Evolutionary conservation across 2,113 vertebrate genomes (phyloP), one percentile per base, ranked within the genome.

Genomic region (Megaptera novaeangliae): DNA sequence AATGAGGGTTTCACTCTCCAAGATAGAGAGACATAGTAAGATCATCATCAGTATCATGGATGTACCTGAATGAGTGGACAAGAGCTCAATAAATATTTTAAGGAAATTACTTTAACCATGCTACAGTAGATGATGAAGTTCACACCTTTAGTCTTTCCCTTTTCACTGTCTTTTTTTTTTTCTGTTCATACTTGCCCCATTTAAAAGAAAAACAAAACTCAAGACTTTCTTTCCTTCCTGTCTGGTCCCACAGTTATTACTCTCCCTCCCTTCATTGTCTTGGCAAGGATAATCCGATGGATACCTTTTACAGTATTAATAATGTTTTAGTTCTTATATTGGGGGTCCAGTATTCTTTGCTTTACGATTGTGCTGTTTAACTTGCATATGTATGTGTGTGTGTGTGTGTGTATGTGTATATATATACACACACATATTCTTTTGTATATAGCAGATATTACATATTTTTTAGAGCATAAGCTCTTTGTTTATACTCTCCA

Each of bases 341-440:
- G 36, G 9, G 34, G 36, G 34, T 52, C 34, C 57, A 21, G 27
- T 74, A 11, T 68, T 66, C 14, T 91, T 96, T 91, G 34, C 57
- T 86, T 74, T 81, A 11, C 34, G 15, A 52, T 63, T 82, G 55
- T 91, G 18, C 52, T 81, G 8, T 68, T 87, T 87, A 81, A 49
- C 36, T 49, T 87, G 15, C 7, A 34, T 1, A 8, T 52, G 2
- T n/a, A 36, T 77, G 18, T 21, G 3, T 66, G 14, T 49, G 18
- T 18, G 4, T 55, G 14, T 52, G 52, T 52, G 5, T 52, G 0
- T 49, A 3, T 52, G 15, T 55, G 5, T 57, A 0, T 57, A 0
- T 57, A 3, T 20, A 55, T 18, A 57, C 0, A 57, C 7, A 21
- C 20, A 21, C 55, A 21, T 55, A 59, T 49, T 82, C 12, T 88